Evolutionary conservation across 30 jellyfish, hydroid and myxozoan species (phyloP).

Genomic region (Pelagia noctiluca): DNA sequence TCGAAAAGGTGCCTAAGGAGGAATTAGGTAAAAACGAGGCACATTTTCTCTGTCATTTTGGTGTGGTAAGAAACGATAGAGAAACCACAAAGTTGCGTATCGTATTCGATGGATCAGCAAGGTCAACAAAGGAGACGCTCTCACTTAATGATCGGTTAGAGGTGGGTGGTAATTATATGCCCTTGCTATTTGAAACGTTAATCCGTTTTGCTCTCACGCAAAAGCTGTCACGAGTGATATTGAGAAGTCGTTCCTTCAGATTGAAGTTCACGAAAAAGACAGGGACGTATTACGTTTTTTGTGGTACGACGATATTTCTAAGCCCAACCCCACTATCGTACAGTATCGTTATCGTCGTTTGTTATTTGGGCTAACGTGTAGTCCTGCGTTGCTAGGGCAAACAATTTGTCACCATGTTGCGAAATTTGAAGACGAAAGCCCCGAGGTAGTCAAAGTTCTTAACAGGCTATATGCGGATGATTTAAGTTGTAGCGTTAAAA

Average conservation of each 20-base stretch:
- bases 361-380: slow-evolving; percentile 29
- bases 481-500: neutral
- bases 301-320: slow-evolving; percentile 22
- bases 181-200: slow-evolving; percentile 33
- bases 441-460: neutral
- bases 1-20: slow-evolving; percentile 27
- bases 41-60: slow-evolving; percentile 55
- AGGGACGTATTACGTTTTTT: slow-evolving; percentile 23
- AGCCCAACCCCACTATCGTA: slow-evolving; percentile 37
- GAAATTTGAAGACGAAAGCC: neutral
- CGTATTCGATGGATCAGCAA: slow-evolving; percentile 44
- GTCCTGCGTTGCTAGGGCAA: slow-evolving; percentile 50
- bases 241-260: slow-evolving; percentile 32
- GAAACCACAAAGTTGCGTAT: slow-evolving; percentile 58
- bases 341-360: slow-evolving; percentile 37
- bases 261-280: slow-evolving; percentile 10
- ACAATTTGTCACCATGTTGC: slow-evolving; percentile 13
- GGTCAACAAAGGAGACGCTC: neutral
- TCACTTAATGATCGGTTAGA: slow-evolving; percentile 32
- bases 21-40: slow-evolving; percentile 4
- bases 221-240: slow-evolving; percentile 26
- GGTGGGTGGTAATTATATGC: slow-evolving; percentile 16
- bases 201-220: slow-evolving; percentile 21
- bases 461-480: slow-evolving; percentile 23
- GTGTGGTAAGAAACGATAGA: slow-evolving; percentile 45